A percentile compares a stretch with the other conserved stretches of the same genome.
phyloP scores from a whole-genome alignment of 2,113 vertebrate genomes.

The Oostethus manadensis region DNA sequence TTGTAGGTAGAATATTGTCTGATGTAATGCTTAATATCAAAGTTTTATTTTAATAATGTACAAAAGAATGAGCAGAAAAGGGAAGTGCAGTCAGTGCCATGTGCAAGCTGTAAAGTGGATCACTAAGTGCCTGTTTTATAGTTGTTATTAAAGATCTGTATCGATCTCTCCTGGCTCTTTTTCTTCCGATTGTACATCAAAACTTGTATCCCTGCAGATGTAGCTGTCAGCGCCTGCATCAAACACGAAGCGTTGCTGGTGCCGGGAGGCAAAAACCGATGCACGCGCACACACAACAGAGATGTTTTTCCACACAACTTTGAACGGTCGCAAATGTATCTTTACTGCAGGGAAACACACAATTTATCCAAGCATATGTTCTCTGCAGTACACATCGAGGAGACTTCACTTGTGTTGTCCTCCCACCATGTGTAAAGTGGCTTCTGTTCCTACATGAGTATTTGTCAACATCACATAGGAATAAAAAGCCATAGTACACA shows the following conservation, averaged over 20 bases:
- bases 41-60: conserved; percentile 94
- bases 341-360: conserved; percentile 33
- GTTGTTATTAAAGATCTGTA: conserved; percentile 76
- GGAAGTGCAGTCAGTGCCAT: conserved; percentile 65
- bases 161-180: conserved; percentile 57
- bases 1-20: conserved; percentile 84
- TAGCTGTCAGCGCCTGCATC: conserved; percentile 57
- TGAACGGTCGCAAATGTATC: conserved; percentile 36
- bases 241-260: conserved; percentile 37
- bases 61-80: conserved; percentile 77
- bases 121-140: conserved; percentile 81
- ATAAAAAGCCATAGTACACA: conserved; percentile 99
- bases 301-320: conserved; percentile 22
- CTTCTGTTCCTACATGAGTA: conserved; percentile 99
- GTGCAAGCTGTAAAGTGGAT: conserved; percentile 79
- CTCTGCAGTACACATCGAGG: conserved; percentile 2
- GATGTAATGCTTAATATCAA: conserved; percentile 89
- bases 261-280: conserved; percentile 60
- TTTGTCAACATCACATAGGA: conserved; percentile 99
- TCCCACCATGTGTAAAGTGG: conserved; percentile 96
- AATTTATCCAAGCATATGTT: conserved; percentile 36
- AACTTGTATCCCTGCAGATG: conserved; percentile 45
- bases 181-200: conserved; percentile 46
- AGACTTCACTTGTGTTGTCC: conserved; percentile 66
- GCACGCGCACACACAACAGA: conserved; percentile 38